phyloP scores from a whole-genome alignment of 35 echinoderm and acorn worm genomes.

The Patiria miniata region DNA sequence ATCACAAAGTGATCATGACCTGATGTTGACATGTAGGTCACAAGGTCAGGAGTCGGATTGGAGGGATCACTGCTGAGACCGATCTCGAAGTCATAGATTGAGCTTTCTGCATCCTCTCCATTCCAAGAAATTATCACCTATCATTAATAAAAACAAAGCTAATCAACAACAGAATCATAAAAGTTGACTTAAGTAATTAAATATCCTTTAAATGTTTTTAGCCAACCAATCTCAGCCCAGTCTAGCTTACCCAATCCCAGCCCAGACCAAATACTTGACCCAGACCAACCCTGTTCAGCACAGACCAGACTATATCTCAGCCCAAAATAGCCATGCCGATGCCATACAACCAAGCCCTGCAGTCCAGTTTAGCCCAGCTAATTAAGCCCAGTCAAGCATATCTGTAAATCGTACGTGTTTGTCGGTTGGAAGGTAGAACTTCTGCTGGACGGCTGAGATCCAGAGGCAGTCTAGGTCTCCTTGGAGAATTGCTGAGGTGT shows the following conservation, averaged over 20 bases:
- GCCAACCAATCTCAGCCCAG: background rate
- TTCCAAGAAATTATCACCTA: slow-evolving; percentile 38
- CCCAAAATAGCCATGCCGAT: background rate
- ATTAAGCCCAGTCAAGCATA: no score
- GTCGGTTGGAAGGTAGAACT: background rate
- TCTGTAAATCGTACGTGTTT: background rate
- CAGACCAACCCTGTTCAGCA: background rate
- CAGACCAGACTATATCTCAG: background rate
- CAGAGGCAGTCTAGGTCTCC: background rate
- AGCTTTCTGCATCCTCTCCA: slow-evolving; percentile 34
- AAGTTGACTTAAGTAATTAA: background rate
- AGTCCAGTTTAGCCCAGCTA: no score
- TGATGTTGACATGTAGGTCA: slow-evolving; percentile 35
- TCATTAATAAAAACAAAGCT: background rate
- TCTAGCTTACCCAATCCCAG: no score
- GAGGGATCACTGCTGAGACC: slow-evolving; percentile 40
- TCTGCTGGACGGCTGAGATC: background rate
- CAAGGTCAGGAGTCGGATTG: slow-evolving; percentile 28
- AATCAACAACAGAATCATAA: background rate
- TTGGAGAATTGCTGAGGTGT: background rate
- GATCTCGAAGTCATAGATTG: slow-evolving; percentile 22
- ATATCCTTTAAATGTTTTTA: background rate
- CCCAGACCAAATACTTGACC: no score
- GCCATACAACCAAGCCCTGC: no score
- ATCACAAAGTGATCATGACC: slow-evolving; percentile 32